Evolutionary conservation across 2,113 vertebrate genomes (phyloP).

Genomic region (Orycteropus afer): DNA sequence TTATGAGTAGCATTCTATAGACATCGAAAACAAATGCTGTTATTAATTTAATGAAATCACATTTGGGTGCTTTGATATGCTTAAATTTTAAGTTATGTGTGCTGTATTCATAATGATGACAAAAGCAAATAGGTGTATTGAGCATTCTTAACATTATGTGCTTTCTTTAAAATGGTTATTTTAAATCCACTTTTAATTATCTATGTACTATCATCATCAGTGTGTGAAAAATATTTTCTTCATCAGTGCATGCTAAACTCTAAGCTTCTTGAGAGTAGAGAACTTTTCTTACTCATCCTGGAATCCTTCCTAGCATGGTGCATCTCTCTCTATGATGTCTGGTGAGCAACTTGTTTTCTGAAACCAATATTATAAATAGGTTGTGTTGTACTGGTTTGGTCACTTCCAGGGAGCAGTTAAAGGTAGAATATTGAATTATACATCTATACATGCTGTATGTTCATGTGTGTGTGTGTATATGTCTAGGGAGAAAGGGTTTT

Average conservation of each 20-base stretch:
- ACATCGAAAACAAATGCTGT: background rate
- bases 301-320: background rate
- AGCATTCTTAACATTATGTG: background rate
- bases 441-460: background rate
- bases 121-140: conserved; percentile 5
- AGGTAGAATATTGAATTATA: background rate
- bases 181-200: background rate
- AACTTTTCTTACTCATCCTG: background rate
- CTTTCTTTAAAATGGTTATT: background rate
- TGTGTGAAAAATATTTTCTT: background rate
- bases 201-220: background rate
- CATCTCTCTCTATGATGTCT: background rate
- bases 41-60: background rate
- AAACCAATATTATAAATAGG: background rate
- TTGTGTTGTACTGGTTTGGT: background rate
- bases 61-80: background rate
- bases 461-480: background rate
- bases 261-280: background rate
- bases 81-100: conserved; percentile 12
- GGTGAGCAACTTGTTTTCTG: background rate
- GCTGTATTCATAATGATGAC: background rate
- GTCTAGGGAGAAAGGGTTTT: conserved; percentile 17
- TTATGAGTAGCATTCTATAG: background rate
- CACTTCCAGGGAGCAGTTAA: background rate
- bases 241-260: background rate